Evolutionary conservation across 1,140 invertebrate species (phyloP), one percentile per base, ranked within the genome.

Genomic region (Lordiphosa collinella): DNA sequence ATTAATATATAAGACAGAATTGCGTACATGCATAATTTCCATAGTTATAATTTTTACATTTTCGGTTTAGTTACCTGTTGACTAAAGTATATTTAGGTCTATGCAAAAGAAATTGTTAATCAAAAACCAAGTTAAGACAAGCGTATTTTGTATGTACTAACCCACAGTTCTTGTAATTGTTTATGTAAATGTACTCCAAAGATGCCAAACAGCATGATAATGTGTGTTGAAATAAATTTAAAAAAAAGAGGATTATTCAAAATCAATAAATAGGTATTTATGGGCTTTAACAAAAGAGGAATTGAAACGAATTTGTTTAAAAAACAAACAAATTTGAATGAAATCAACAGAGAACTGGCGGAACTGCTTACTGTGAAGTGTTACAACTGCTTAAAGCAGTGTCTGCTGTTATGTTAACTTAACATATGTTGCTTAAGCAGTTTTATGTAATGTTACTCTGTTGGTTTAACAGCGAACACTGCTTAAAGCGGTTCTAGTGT

Each of bases 211-310:
- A 66, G 63, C 56, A 54, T 58, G 40, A 32, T 54, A 36, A 47
- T 47, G 38, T 63, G 67, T 59, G 66, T 71, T 72, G 48, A 51
- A 63, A 59, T 52, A 54, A 63, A 63, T 18, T 25, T 50, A 70
- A 69, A 67, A 34, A 49, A 44, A 62, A 55, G 40, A 18, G 18
- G 18, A 18, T 18, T 59, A 64, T 44, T 44, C 40, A 64, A 48
- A 65, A 69, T 64, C 55, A 70, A 56, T 66, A 47, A 86, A 75
- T 74, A 86, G 75, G 75, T 75, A 86, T 80, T 75, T 86, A 86
- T 85, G 74, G 74, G 80, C 75, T 85, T 85, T 85, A 85, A 70
- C 51, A 71, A 59, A 61, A 55, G 49, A 34, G 37, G 31, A 12
- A 12, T 3, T 31, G 40, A 70, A 59, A 59, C 22, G 55, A 55